Conservation (phyloP, 2,113 vertebrate species). For the Apteryx owenii region DNA sequence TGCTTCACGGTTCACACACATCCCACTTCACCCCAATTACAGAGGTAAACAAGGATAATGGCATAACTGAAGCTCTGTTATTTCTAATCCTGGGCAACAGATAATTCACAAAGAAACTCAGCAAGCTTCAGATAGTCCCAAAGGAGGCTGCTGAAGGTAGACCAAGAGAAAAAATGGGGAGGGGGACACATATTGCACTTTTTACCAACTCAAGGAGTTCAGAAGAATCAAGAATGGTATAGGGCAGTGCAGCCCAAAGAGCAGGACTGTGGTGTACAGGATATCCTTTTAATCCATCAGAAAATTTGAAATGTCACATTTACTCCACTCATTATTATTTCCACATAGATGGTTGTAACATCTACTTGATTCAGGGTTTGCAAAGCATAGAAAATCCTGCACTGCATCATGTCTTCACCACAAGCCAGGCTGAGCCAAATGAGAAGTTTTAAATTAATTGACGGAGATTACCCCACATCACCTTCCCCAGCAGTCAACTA, state of each 20-base stretch:
- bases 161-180: background rate
- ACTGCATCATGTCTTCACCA: background rate
- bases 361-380: background rate
- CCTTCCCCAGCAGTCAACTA: background rate
- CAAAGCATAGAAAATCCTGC: background rate
- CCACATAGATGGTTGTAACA: background rate
- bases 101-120: slow-evolving; percentile 16
- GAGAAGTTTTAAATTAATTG: background rate
- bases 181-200: background rate
- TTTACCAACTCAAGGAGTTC: background rate
- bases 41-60: background rate
- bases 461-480: background rate
- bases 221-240: background rate
- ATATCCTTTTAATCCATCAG: background rate
- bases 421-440: background rate
- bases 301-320: slow-evolving; percentile 10
- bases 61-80: background rate
- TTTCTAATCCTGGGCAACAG: background rate
- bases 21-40: background rate
- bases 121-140: background rate
- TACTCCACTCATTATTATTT: slow-evolving; percentile 13
- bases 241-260: background rate
- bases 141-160: background rate
- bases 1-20: background rate
- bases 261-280: background rate